Evolutionary conservation across 2,797 vertebrate species (phyloP).

Genomic region (Pterois miles): DNA sequence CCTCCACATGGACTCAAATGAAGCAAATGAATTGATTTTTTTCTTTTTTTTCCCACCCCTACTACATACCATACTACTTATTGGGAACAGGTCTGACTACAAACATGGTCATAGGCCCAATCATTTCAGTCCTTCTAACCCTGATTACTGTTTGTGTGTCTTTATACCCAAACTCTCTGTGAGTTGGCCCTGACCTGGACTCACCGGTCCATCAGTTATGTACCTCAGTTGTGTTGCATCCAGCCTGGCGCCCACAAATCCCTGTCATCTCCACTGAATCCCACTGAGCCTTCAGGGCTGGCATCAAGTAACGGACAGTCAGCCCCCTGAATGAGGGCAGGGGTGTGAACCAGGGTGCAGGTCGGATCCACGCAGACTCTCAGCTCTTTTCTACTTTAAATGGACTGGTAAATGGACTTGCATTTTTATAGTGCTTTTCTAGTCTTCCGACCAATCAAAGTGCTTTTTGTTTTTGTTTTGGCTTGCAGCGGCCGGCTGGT

Average conservation of each 20-base stretch:
- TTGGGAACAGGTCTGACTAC: background rate
- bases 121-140: background rate
- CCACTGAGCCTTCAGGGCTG: conserved; percentile 3
- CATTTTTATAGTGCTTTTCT: no score
- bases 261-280: conserved; percentile 41
- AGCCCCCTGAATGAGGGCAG: background rate
- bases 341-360: conserved; percentile 22
- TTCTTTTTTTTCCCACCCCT: no score
- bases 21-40: no score
- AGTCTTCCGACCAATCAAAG: no score
- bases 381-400: no score
- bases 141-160: background rate
- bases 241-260: conserved; percentile 61
- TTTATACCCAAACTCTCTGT: background rate
- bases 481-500: no score
- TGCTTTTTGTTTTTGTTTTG: no score
- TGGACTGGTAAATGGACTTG: no score
- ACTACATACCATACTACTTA: background rate
- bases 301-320: background rate
- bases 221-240: conserved; percentile 52
- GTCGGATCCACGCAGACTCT: no score
- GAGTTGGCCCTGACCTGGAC: conserved; percentile 30
- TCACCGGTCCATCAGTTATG: conserved; percentile 6
- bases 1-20: no score
- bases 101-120: no score